Conservation (phyloP, 2,888 invertebrate genomes). For the Apamea crenata region DNA sequence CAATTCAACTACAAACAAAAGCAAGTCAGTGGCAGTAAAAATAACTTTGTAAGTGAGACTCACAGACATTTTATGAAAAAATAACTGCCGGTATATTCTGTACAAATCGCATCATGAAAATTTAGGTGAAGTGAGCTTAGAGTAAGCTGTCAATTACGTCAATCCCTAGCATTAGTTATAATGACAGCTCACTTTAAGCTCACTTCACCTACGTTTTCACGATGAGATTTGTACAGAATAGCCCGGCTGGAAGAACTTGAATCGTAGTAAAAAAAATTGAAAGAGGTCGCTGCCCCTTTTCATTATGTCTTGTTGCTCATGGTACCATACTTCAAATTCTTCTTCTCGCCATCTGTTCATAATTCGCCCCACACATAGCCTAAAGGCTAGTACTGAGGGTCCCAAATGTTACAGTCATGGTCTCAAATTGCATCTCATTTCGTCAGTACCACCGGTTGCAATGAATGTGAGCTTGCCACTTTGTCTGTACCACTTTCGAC, state of each 20-base stretch:
- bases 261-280: background rate
- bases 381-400: conserved; percentile 78
- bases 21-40: background rate
- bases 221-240: too few relatives aligned
- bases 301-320: background rate
- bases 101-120: too few relatives aligned
- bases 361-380: conserved; percentile 71
- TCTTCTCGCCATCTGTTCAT: conserved; percentile 32
- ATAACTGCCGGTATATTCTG: background rate
- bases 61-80: background rate
- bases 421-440: conserved; percentile 87
- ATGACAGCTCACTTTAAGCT: too few relatives aligned
- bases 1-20: background rate
- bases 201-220: too few relatives aligned
- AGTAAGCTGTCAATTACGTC: too few relatives aligned
- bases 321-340: background rate
- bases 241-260: too few relatives aligned
- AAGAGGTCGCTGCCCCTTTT: background rate
- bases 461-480: conserved; percentile 83
- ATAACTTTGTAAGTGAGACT: background rate
- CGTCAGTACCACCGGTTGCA: conserved; percentile 80
- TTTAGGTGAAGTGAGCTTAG: too few relatives aligned
- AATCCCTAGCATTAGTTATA: too few relatives aligned
- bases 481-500: conserved; percentile 69
- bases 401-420: conserved; percentile 85